These are phyloP conservation scores for Macrostomum lignano DNA, from an alignment of 1,140 invertebrate species.

Conservation along the genomic window DNA sequence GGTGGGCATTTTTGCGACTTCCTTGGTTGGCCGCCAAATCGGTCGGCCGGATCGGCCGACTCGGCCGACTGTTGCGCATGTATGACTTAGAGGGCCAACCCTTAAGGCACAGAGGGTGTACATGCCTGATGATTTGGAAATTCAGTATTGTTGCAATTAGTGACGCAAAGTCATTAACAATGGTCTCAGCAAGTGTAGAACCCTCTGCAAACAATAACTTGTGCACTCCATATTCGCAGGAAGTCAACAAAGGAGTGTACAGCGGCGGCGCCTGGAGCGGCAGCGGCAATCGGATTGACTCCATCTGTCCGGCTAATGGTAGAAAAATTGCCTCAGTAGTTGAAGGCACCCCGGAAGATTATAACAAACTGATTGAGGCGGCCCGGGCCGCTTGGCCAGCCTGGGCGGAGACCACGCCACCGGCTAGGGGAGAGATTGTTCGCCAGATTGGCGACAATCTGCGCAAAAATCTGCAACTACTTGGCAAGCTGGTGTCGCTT, in stretches of 20 bases:
- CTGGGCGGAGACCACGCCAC: slow-evolving; percentile 55
- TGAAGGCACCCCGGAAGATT: slow-evolving; percentile 1
- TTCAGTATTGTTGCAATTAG: too few species aligned
- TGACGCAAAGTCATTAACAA: too few species aligned
- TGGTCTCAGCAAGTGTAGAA: too few species aligned
- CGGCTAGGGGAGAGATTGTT: slow-evolving; percentile 67
- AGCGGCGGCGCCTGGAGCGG: slow-evolving; percentile 49
- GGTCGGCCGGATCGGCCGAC: too few species aligned
- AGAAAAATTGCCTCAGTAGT: slow-evolving; percentile 48
- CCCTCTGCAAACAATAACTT: too few species aligned
- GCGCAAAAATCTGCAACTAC: slow-evolving; percentile 45
- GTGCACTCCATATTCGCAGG: too few species aligned
- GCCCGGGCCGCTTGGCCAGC: slow-evolving; percentile 6
- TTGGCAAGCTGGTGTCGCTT: slow-evolving; percentile 45
- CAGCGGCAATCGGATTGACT: slow-evolving; percentile 35
- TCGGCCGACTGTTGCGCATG: too few species aligned
- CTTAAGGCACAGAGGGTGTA: too few species aligned
- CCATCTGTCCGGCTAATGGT: slow-evolving; percentile 38
- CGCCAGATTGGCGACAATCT: slow-evolving; percentile 75
- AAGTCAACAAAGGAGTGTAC: slow-evolving; percentile 53
- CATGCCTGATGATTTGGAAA: too few species aligned
- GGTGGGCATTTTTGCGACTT: too few species aligned
- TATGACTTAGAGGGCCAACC: too few species aligned
- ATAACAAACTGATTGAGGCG: slow-evolving; percentile 6
- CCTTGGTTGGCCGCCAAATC: too few species aligned